Evolutionary conservation across 64 coral and sea anemone species (phyloP), one percentile per base, ranked within the genome.

Genomic region (Montipora capricornis): DNA sequence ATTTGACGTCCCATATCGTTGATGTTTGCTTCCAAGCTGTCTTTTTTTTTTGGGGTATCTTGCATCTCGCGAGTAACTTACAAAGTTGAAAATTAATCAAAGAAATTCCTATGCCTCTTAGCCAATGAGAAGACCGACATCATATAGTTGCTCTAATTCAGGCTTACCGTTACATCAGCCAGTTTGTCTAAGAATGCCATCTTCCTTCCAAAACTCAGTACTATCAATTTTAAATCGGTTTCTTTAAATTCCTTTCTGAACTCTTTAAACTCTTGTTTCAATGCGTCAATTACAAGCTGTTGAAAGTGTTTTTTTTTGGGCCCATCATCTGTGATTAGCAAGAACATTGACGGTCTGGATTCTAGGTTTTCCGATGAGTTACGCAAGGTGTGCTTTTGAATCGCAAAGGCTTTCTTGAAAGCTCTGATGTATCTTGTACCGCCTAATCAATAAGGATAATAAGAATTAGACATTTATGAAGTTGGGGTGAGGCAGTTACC

Each of bases 381-480:
- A 46, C 87, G 50, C 0, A 69, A n/a, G 50, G 92, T 83, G 26
- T 89, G 77, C 15, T 77, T 84, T 1, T 94, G 75, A 11, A 97
- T 84, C 3, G 74, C 37, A 24, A 94, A 97, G 4, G 95, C 95
- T 66, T 73, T 84, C 7, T 79, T 57, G 50, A 97, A 82, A 10
- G 92, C 89, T 64, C 16, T 76, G 12, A 94, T 77, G 84, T 90
- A 97, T 48, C 90, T 77, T 19, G 89, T 97, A 20, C 92, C 92
- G 44, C 95, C 95, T 97, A 60, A 7, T 77, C 0, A 52, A 44
- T 1, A 57, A 57, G 2, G 44, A 13, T 13, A 69, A 17, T 70
- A 83, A 13, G 16, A 81, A 10, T 90, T 12, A 16, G 53, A 57
- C 10, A 57, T 57, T 57, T 57, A 57, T 57, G 10, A 6, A 57